Conservation (phyloP, 1,140 invertebrate species). For the Heliconius nattereri region DNA sequence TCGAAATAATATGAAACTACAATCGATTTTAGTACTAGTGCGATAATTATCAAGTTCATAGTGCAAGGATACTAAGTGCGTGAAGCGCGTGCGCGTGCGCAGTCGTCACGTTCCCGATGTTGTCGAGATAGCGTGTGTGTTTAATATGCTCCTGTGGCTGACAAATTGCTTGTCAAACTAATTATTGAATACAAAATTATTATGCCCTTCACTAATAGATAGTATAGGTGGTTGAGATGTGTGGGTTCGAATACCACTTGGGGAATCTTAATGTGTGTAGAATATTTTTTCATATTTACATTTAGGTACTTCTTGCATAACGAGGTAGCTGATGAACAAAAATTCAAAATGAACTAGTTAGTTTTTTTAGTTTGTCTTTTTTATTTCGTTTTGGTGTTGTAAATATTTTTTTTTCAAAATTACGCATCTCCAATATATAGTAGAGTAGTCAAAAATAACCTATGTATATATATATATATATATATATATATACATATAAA, state of each 20-base stretch:
- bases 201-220: background rate
- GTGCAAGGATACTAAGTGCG: slow-evolving; percentile 47
- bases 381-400: too few species aligned
- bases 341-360: too few species aligned
- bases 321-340: too few species aligned
- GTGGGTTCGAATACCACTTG: background rate
- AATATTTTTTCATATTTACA: too few species aligned
- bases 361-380: too few species aligned
- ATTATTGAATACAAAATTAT: background rate
- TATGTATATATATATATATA: too few species aligned
- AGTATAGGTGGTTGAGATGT: background rate
- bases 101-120: slow-evolving; percentile 42
- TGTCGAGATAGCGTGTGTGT: slow-evolving; percentile 34
- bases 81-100: slow-evolving; percentile 48
- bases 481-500: too few species aligned
- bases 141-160: slow-evolving; percentile 28
- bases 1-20: slow-evolving; percentile 16
- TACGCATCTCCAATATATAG: too few species aligned
- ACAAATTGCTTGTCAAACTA: slow-evolving; percentile 39
- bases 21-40: slow-evolving; percentile 45
- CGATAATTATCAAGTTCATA: slow-evolving; percentile 52
- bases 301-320: too few species aligned
- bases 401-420: too few species aligned
- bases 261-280: too few species aligned
- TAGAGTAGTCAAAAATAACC: too few species aligned